These are phyloP conservation scores for Hippolais icterina DNA, from an alignment of 2,113 vertebrate species.

Conservation along the genomic window DNA sequence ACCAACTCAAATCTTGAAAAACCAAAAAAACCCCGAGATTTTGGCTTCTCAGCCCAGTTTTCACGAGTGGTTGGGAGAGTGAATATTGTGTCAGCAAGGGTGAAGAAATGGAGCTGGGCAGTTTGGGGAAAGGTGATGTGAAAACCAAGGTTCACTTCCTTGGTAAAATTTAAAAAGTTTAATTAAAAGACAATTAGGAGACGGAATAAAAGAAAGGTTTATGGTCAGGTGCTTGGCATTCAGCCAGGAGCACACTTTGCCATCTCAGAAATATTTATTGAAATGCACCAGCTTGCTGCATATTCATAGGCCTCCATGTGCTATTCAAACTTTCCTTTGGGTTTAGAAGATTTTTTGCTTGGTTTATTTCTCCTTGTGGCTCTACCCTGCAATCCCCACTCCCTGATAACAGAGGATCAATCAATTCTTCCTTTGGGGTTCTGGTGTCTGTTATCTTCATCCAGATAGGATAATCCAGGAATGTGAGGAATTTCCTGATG, in stretches of 20 bases:
- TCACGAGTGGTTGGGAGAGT: neutral
- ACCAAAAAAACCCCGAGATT: fast-evolving
- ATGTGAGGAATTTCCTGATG: neutral
- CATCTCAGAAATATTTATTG: neutral
- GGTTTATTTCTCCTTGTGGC: neutral
- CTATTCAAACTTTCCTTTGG: neutral
- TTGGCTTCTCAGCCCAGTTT: neutral
- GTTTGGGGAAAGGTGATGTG: neutral
- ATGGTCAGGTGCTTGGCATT: too few species aligned
- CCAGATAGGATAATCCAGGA: neutral
- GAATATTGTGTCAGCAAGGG: neutral
- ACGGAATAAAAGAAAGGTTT: neutral
- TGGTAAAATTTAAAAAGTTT: neutral
- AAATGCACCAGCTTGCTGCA: neutral
- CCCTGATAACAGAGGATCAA: neutral
- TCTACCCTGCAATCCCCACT: too few species aligned
- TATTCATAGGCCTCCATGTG: neutral
- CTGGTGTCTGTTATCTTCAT: neutral
- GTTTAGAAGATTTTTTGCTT: neutral
- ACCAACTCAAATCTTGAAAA: neutral
- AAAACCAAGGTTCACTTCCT: neutral
- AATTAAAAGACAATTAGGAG: neutral
- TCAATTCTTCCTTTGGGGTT: neutral
- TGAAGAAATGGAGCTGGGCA: neutral
- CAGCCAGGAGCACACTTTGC: too few species aligned